These are phyloP conservation scores for Palloptera scutellata DNA, from an alignment of 2,888 invertebrate species.

Conservation along the genomic window DNA sequence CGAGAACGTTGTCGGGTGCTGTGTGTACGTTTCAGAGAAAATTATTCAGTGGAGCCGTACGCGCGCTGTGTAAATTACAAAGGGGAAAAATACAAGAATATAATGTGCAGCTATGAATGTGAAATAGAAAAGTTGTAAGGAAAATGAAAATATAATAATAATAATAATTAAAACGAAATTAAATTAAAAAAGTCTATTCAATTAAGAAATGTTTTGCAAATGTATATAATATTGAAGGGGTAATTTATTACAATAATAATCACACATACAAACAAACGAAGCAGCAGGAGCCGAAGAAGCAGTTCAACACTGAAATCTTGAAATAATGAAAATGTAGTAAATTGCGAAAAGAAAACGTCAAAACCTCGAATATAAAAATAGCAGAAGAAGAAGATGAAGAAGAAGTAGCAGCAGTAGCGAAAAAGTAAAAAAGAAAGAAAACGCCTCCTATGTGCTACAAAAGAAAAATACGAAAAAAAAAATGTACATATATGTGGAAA, in stretches of 20 bases:
- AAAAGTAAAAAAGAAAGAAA: conserved; percentile 5
- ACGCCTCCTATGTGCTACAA: conserved; percentile 13
- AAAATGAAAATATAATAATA: not conserved
- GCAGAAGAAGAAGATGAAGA: conserved; percentile 33
- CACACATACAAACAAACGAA: not conserved
- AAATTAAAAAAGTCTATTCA: not conserved
- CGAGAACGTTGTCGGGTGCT: conserved; percentile 65
- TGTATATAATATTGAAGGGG: too few species aligned
- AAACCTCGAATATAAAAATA: not conserved
- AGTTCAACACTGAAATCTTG: not conserved
- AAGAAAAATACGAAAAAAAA: conserved; percentile 22
- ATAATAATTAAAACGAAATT: not conserved
- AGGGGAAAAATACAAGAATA: too few species aligned
- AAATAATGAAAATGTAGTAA: not conserved
- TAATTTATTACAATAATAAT: not conserved
- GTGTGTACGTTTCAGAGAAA: conserved; percentile 52
- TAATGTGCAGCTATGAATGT: not conserved
- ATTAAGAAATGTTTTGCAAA: too few species aligned
- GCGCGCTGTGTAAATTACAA: conserved; percentile 33
- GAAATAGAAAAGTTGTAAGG: not conserved
- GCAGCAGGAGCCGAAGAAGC: too few species aligned
- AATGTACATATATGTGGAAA: conserved; percentile 13
- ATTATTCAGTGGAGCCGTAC: conserved; percentile 24
- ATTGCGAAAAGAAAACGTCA: not conserved
- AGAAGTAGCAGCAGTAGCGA: conserved; percentile 37